Evolutionary conservation across 2,888 invertebrate genomes (phyloP).

Genomic region (Cerastis leucographa): DNA sequence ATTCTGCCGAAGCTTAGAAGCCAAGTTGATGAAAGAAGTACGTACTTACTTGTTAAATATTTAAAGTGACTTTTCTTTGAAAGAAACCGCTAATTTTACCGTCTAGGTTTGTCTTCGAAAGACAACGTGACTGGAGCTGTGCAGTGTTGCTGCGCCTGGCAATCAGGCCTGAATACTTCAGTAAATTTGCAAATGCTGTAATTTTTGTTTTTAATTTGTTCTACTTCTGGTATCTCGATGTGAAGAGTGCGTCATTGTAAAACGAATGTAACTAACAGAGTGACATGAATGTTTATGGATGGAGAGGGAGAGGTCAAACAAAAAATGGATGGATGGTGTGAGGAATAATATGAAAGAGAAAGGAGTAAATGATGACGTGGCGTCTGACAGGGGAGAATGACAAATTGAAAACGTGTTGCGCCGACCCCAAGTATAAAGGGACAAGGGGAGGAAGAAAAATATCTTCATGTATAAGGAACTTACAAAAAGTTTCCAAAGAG

Average conservation of each 20-base stretch:
- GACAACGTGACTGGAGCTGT: neutral
- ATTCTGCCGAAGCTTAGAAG: conserved; percentile 36
- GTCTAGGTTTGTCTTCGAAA: conserved; percentile 30
- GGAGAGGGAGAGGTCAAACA: too few species aligned
- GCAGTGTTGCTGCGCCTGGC: neutral
- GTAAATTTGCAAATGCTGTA: neutral
- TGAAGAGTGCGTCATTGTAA: too few species aligned
- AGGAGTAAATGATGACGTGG: too few species aligned
- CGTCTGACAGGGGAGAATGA: too few species aligned
- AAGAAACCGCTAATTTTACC: conserved; percentile 28
- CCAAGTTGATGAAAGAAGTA: conserved; percentile 45
- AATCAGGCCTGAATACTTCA: neutral
- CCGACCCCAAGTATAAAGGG: too few species aligned
- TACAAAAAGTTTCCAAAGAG: neutral
- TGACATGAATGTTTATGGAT: too few species aligned
- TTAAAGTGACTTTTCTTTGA: conserved; percentile 45
- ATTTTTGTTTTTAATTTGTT: neutral
- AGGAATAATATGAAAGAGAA: too few species aligned
- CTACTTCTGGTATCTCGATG: neutral
- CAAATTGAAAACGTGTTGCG: too few species aligned
- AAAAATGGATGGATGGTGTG: too few species aligned
- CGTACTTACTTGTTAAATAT: conserved; percentile 49
- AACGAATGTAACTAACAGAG: too few species aligned
- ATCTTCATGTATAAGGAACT: neutral
- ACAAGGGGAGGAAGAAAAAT: too few species aligned